Percentiles rank a stretch among this genome's conserved stretches.
These are phyloP conservation scores for Miniopterus natalensis DNA, from an alignment of 2,113 vertebrate species.

Conservation along the genomic window DNA sequence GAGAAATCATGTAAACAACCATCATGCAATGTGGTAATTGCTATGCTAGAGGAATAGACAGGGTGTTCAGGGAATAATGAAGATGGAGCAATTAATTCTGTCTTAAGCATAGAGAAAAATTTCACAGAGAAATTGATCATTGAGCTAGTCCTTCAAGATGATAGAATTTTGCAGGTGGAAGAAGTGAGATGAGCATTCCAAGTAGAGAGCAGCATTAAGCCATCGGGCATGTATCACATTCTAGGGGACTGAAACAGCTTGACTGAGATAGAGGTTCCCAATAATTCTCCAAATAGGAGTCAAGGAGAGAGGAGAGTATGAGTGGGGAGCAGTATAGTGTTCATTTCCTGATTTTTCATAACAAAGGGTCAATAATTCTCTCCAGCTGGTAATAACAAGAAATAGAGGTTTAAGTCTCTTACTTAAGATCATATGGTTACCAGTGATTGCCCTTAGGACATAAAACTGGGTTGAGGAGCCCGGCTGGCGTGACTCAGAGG, in stretches of 20 bases:
- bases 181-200: background rate
- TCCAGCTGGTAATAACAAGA: background rate
- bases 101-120: slow-evolving; percentile 12
- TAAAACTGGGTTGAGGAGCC: background rate
- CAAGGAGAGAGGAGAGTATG: background rate
- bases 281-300: background rate
- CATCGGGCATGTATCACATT: background rate
- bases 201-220: background rate
- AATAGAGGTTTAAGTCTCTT: background rate
- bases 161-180: background rate
- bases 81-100: background rate
- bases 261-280: background rate
- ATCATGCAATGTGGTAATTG: background rate
- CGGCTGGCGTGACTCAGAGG: too few relatives aligned
- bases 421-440: background rate
- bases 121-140: background rate
- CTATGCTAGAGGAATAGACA: background rate
- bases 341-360: background rate
- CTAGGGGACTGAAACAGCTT: background rate
- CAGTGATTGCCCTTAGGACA: background rate
- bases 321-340: background rate
- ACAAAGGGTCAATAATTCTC: background rate
- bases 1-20: background rate
- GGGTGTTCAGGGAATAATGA: background rate
- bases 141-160: background rate